Evolutionary conservation across 2,888 invertebrate genomes (phyloP).

Genomic region (Sepiola atlantica): DNA sequence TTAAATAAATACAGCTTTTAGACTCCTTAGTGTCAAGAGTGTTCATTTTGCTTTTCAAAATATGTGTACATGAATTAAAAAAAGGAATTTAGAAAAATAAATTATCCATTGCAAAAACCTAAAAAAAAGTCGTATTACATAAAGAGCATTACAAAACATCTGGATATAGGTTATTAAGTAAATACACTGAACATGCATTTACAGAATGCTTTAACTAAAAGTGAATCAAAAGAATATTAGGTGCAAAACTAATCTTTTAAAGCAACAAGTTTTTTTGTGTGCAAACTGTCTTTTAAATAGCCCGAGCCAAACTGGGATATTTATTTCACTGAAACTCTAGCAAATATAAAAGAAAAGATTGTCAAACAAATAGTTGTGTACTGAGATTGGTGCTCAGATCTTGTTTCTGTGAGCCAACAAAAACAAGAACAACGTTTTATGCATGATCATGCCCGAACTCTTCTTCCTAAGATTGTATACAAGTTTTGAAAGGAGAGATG

Average conservation of each 20-base stretch:
- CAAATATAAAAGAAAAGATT: conserved; percentile 15
- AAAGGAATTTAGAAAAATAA: neutral
- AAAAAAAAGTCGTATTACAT: neutral
- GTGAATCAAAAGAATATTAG: neutral
- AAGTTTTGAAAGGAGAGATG: neutral
- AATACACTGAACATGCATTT: neutral
- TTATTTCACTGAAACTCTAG: neutral
- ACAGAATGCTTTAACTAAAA: neutral
- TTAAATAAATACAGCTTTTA: neutral
- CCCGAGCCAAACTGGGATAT: neutral
- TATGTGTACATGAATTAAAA: neutral
- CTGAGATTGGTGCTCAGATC: conserved; percentile 3
- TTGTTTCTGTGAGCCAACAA: conserved; percentile 8
- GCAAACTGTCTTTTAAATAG: neutral
- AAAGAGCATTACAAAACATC: neutral
- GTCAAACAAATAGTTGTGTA: neutral
- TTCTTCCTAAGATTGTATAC: neutral
- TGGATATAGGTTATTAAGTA: neutral
- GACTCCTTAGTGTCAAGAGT: neutral
- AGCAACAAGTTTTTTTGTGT: neutral
- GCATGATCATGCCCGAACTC: neutral
- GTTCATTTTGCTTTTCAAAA: neutral
- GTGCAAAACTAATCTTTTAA: neutral
- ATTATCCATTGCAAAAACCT: neutral
- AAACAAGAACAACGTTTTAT: neutral